Base-by-base conservation (phyloP, 2,888 invertebrate genomes). In the Branchellion lobata region DNA sequence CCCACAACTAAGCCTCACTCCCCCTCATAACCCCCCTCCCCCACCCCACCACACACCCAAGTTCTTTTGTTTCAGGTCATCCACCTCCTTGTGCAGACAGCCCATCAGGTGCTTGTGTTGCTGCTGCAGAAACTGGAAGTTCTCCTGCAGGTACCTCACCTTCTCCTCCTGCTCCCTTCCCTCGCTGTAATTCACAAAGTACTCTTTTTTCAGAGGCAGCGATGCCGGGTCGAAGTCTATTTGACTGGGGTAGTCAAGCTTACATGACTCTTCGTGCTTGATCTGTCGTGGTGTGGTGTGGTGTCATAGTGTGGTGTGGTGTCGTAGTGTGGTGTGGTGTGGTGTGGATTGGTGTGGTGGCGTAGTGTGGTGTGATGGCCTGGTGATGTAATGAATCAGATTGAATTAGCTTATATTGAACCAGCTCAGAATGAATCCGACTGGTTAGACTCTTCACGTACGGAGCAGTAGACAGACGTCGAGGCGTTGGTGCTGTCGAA, bases 71-170 rank as follows among this genome's bases (percentile, higher is more conserved):
- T 57, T 57, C 61, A 57, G 21, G 11, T 57, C 24, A 57, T 8
- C 61, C 21, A 57, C 61, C 21, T 57, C 61, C 61, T 57, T 8
- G 61, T 57, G 61, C n/a, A 57, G n/a, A n/a, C 61, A 57, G 21
- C 61, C 21, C 61, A 57, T 57, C 3, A 57, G 3, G 24, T 5
- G 5, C 5, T 57, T 5, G 61, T 57, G 61, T 57, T 57, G 61
- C 21, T 18, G 5, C 24, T 57, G 61, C 61, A 57, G 21, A 57
- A 57, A 57, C 14, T 57, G 11, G 61, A 57, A 57, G n/a, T 57
- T 57, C n/a, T 18, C 3, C 5, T 18, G 11, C 61, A 57, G 24
- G 24, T 57, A 57, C 21, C 21, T 18, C 5, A 57, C n/a, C 24
- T 57, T 57, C 3, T 8, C 24, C n/a, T 5, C n/a, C 21, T 57